Percentiles rank a stretch among this genome's conserved stretches.
These are phyloP conservation scores for Melanerpes aurifrons DNA, from an alignment of 2,113 vertebrate genomes.

Conservation along the genomic window DNA sequence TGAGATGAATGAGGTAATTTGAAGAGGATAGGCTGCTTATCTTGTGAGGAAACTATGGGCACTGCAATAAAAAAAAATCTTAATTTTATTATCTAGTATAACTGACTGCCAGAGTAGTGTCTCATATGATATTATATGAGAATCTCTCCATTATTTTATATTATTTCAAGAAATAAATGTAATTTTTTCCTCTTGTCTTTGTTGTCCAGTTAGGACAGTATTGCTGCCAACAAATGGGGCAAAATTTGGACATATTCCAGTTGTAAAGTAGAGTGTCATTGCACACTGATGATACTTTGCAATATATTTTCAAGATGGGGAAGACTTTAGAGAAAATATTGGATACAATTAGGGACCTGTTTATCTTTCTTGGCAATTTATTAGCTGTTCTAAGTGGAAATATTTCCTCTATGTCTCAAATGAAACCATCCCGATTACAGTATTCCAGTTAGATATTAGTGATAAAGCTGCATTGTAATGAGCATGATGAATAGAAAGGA, in stretches of 20 bases:
- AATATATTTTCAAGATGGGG: background rate
- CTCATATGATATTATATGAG: background rate
- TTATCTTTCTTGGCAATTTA: background rate
- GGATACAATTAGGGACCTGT: background rate
- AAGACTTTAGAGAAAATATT: background rate
- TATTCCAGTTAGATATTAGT: conserved; percentile 12
- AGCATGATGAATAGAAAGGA: background rate
- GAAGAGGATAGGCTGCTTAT: background rate
- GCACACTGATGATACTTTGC: background rate
- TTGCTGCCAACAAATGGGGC: background rate
- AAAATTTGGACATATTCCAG: background rate
- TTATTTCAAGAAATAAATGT: background rate
- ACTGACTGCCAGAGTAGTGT: background rate
- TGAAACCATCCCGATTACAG: background rate
- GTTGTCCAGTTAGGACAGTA: background rate
- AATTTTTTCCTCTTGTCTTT: background rate
- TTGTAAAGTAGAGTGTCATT: background rate
- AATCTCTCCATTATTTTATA: background rate
- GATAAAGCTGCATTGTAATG: conserved; percentile 4
- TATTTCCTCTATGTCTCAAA: background rate
- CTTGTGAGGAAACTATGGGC: background rate
- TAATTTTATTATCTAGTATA: background rate
- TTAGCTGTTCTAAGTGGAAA: conserved; percentile 8
- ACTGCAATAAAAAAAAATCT: background rate
- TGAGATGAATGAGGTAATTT: background rate